phyloP scores from a whole-genome alignment of 2,797 vertebrate genomes.

The Notolabrus celidotus region DNA sequence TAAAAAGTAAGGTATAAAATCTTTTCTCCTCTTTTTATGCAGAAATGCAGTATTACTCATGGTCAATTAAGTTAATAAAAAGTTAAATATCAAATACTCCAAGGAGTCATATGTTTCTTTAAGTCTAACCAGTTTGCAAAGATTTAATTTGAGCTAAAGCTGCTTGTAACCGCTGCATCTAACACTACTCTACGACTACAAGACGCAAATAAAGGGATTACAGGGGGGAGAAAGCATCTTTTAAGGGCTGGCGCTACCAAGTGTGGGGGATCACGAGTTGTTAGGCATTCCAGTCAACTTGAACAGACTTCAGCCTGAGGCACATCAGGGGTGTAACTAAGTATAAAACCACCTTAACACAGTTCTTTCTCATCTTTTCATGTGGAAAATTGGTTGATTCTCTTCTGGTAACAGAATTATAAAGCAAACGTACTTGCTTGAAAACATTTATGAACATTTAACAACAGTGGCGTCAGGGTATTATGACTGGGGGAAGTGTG shows the following conservation, averaged over 20 bases:
- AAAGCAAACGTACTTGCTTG: background rate
- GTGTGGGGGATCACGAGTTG: slow-evolving; percentile 77
- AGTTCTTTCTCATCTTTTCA: background rate
- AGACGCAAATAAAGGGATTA: slow-evolving; percentile 56
- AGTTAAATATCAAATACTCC: slow-evolving; percentile 29
- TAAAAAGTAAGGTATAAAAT: slow-evolving; percentile 80
- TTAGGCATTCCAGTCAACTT: slow-evolving; percentile 71
- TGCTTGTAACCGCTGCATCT: slow-evolving; percentile 38
- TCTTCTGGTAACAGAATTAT: background rate
- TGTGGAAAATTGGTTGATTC: slow-evolving; percentile 1
- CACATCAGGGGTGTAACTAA: slow-evolving; percentile 36
- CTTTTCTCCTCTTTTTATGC: slow-evolving; percentile 74
- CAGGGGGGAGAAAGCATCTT: slow-evolving; percentile 55
- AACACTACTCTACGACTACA: slow-evolving; percentile 61
- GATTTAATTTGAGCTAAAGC: slow-evolving; percentile 7
- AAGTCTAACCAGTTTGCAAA: slow-evolving; percentile 8
- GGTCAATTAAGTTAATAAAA: slow-evolving; percentile 28
- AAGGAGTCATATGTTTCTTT: slow-evolving; percentile 50
- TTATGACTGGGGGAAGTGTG: background rate
- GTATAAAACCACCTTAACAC: slow-evolving; percentile 10
- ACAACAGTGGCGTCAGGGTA: background rate
- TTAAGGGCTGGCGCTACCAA: slow-evolving; percentile 58
- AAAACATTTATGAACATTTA: background rate
- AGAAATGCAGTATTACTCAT: slow-evolving; percentile 58
- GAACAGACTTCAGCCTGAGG: slow-evolving; percentile 58